Evolutionary conservation across 2,888 invertebrate genomes (phyloP).

Genomic region (Pammene fasciana): DNA sequence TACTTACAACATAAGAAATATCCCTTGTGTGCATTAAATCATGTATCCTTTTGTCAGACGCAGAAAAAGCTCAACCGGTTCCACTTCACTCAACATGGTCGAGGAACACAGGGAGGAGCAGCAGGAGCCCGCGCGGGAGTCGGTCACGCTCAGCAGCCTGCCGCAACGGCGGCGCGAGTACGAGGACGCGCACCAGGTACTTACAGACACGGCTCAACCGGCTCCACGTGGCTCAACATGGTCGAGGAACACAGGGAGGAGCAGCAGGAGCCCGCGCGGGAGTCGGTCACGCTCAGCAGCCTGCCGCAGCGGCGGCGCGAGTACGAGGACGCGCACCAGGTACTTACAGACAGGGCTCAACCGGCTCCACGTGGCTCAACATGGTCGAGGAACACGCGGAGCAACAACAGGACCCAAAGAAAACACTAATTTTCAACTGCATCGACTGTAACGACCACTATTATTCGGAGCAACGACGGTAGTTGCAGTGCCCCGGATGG

Average conservation of each 20-base stretch:
- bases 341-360: too few species aligned
- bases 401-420: too few species aligned
- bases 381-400: too few species aligned
- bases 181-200: conserved; percentile 43
- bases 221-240: conserved; percentile 64
- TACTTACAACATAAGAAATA: neutral
- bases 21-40: conserved; percentile 13
- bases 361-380: too few species aligned
- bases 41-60: conserved; percentile 58
- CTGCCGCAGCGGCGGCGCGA: too few species aligned
- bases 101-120: conserved; percentile 61
- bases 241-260: conserved; percentile 57
- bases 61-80: conserved; percentile 71
- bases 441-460: too few species aligned
- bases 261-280: too few species aligned
- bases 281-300: too few species aligned
- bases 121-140: conserved; percentile 56
- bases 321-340: too few species aligned
- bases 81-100: conserved; percentile 63
- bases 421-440: too few species aligned
- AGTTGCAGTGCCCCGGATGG: too few species aligned
- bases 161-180: conserved; percentile 75
- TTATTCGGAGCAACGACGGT: too few species aligned
- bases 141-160: conserved; percentile 72
- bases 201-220: conserved; percentile 67